These are phyloP conservation scores for Ennomos fuscantarius DNA, from an alignment of 2,888 invertebrate genomes.

Conservation along the genomic window DNA sequence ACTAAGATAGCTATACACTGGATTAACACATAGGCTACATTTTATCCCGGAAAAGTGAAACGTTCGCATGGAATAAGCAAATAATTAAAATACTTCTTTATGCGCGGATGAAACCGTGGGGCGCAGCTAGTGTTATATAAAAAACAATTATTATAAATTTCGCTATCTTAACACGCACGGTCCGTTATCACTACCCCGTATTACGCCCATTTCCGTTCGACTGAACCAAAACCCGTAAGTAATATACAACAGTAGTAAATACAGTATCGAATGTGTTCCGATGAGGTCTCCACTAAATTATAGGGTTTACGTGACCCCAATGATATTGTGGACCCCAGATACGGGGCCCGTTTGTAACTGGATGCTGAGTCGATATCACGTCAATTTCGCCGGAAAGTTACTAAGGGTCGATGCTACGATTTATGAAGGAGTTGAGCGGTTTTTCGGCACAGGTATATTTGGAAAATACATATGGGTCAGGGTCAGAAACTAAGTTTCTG, in stretches of 20 bases:
- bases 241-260: slow-evolving; percentile 38
- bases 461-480: too few species aligned
- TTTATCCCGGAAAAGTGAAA: too few species aligned
- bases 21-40: too few species aligned
- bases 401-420: slow-evolving; percentile 16
- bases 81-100: too few species aligned
- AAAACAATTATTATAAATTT: too few species aligned
- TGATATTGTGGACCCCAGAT: slow-evolving; percentile 35
- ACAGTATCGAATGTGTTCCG: slow-evolving; percentile 41
- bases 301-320: slow-evolving; percentile 48
- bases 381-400: slow-evolving; percentile 25
- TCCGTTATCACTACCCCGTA: neutral
- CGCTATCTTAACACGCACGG: too few species aligned
- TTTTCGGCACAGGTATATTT: neutral
- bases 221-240: slow-evolving; percentile 8
- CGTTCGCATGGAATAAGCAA: too few species aligned
- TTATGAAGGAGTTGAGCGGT: slow-evolving; percentile 3
- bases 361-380: slow-evolving; percentile 28
- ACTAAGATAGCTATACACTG: too few species aligned
- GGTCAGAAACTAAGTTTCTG: too few species aligned
- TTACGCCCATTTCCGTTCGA: slow-evolving; percentile 4
- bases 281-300: slow-evolving; percentile 51
- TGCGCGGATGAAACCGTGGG: too few species aligned
- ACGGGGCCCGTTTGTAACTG: slow-evolving; percentile 23
- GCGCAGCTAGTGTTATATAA: too few species aligned